Evolutionary conservation across 2,797 vertebrate species (phyloP), one percentile per base, ranked within the genome.

Genomic region (Tokudaia muenninki): DNA sequence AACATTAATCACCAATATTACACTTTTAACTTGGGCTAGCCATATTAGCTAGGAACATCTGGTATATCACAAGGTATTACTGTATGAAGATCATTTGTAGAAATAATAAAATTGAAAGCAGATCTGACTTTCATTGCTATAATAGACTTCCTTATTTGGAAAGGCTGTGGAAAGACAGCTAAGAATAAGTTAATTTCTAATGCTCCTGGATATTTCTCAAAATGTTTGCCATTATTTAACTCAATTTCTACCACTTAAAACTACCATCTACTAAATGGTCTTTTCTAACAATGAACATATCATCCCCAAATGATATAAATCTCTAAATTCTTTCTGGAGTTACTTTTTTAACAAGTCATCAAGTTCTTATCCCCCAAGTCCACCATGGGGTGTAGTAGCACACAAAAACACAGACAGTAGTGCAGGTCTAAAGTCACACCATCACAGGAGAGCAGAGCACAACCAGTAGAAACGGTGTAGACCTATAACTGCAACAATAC

Each of bases 61-160:
- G 83, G 83, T 75, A 26, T 26, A 77, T 81, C 44, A 87, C 44
- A 94, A 87, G 88, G 52, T 94, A 37, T 94, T 93, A 95, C 16
- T 92, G 11, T 86, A 78, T 81, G 10, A 86, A 61, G 65, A 88
- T 88, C n/a, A 95, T 75, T 96, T 93, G 96, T 16, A 97, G 55
- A 81, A 97, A 96, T 87, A 95, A 90, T 74, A 94, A 92, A 96
- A 90, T 75, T 87, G 70, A 94, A 90, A 72, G 24, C 1, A 93
- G 59, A 97, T 90, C 65, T 97, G 52, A 94, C 77, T 95, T 96
- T 95, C 34, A 96, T 74, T 93, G 84, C 89, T 93, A 86, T 57
- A 37, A n/a, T 44, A 47, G 47, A 29, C 93, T 75, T 95, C 91
- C 82, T 77, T 93, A 92, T 82, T 93, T 44, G 94, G 16, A 97